phyloP scores from a whole-genome alignment of 2,888 invertebrate species.

The Coronaproctus castanopsis region DNA sequence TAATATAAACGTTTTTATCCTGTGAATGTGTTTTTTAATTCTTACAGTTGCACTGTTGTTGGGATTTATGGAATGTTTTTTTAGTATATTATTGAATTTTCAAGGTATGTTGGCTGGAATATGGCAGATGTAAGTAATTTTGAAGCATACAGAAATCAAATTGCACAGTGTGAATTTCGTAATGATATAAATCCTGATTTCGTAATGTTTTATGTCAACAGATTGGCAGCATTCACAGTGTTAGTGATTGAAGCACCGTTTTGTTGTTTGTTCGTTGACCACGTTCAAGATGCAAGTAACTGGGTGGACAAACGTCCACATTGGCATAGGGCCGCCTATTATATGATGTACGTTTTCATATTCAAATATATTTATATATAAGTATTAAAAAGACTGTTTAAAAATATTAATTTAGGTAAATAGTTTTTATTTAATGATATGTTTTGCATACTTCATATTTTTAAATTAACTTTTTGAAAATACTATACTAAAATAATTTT shows the following conservation, averaged over 20 bases:
- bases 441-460: not conserved
- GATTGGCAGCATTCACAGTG: conserved; percentile 64
- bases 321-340: conserved; percentile 72
- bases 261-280: conserved; percentile 90
- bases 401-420: not conserved
- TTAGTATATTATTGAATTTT: conserved; percentile 40
- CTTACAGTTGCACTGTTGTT: conserved; percentile 60
- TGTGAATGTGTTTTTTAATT: too few species aligned
- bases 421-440: not conserved
- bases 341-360: conserved; percentile 48
- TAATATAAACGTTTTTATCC: too few species aligned
- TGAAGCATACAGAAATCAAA: too few species aligned
- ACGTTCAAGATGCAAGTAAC: conserved; percentile 67
- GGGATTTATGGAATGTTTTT: conserved; percentile 52
- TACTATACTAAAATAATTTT: too few species aligned
- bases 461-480: too few species aligned
- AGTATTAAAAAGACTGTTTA: not conserved
- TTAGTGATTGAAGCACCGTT: conserved; percentile 87
- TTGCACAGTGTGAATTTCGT: too few species aligned
- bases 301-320: conserved; percentile 65
- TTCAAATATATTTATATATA: conserved; percentile 1
- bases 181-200: too few species aligned
- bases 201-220: too few species aligned
- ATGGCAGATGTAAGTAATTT: conserved; percentile 55
- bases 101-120: conserved; percentile 54